Base-by-base conservation (phyloP, 2,888 invertebrate genomes). In the Lobophora halterata region DNA sequence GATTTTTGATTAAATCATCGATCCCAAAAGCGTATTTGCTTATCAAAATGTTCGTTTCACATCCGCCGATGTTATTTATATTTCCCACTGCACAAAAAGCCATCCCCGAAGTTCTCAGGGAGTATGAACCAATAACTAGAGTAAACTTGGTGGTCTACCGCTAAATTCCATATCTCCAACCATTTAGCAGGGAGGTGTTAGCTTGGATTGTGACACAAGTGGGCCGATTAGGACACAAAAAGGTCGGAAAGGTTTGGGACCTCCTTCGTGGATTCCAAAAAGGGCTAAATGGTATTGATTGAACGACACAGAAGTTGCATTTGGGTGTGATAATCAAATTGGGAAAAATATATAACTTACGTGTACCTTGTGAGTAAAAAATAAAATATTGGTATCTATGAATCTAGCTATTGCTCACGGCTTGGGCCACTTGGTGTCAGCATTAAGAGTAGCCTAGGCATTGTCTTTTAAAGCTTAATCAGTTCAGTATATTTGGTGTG, bases 81-180 rank as follows among this genome's bases (percentile, higher is more conserved):
- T 76, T 82, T 83, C 82, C 77, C 82, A 81, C 76, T 14, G 46
- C 26, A 52, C 61, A 71, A 74, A 67, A 67, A 47, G 51, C 55
- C 25, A 37, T 60, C 64, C 61, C 60, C 55, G 56, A 60, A 54
- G 63, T 71, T 68, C 72, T 71, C 71, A 71, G 71, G 73, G 71
- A 71, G 72, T 71, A 7, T 26, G 28, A 60, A 73, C 68, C 74
- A 78, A 78, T 79, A 76, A 59, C 58, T 65, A 66, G 67, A 65
- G 50, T 65, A 79, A 75, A 79, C 72, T 75, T 65, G 65, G 77
- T 71, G 76, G 75, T 53, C 58, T 74, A 70, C 67, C 70, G 80
- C 78, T 83, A 83, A 83, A 85, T 83, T 85, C 85, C 82, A 54
- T 83, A 83, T 86, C 83, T 82, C 62, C 73, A 69, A 69, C 58